Conservation (phyloP, 2,113 vertebrate species). For the Pelusios castaneus region DNA sequence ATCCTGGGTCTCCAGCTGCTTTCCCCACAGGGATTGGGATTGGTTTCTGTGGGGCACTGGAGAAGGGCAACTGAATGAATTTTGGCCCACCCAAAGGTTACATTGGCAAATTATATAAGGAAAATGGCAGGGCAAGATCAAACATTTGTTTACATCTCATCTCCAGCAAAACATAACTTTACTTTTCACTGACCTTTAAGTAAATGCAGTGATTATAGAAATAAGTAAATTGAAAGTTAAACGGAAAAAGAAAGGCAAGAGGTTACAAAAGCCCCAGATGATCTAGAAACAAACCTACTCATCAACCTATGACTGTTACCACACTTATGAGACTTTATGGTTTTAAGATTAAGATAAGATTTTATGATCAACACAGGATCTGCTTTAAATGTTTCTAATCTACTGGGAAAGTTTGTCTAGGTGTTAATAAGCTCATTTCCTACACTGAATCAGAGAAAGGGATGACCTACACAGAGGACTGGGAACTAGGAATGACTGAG, state of each 20-base stretch:
- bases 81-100: too few species aligned
- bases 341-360: too few species aligned
- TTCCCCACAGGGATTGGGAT: too few species aligned
- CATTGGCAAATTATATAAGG: constrained; percentile 59
- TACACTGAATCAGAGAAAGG: constrained; percentile 33
- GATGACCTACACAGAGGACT: constrained; percentile 2
- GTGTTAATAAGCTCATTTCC: constrained; percentile 48
- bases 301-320: constrained; percentile 66
- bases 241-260: constrained; percentile 61
- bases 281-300: constrained; percentile 60
- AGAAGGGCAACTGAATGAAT: too few species aligned
- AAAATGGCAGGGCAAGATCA: constrained; percentile 67
- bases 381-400: constrained; percentile 44
- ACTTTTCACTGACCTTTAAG: constrained; percentile 74
- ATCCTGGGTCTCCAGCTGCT: too few species aligned
- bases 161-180: constrained; percentile 69
- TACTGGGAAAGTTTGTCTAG: constrained; percentile 30
- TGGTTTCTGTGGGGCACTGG: too few species aligned
- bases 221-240: constrained; percentile 71
- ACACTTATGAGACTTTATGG: constrained; percentile 6
- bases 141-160: constrained; percentile 74
- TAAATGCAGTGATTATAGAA: constrained; percentile 64
- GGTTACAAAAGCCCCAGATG: constrained; percentile 50
- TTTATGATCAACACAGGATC: constrained; percentile 4
- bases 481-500: background rate